These are phyloP conservation scores for Nothocercus nigrocapillus DNA, from an alignment of 2,113 vertebrate genomes.

Conservation along the genomic window DNA sequence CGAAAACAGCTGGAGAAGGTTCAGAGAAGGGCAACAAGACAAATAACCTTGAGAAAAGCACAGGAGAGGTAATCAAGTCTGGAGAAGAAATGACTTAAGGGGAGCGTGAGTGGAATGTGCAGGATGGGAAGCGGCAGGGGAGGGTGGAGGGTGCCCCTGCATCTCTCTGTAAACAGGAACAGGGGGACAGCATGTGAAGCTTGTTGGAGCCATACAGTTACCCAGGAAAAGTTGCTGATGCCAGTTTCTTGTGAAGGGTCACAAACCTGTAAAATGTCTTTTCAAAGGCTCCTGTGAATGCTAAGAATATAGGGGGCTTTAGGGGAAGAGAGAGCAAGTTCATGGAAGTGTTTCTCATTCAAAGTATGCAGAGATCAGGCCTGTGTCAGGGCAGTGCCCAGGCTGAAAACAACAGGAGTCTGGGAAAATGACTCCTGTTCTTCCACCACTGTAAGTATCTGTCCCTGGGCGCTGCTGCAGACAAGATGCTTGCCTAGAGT, in stretches of 20 bases:
- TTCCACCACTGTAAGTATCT: neutral
- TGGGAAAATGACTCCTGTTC: neutral
- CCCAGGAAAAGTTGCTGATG: neutral
- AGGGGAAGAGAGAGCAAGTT: neutral
- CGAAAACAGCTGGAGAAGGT: neutral
- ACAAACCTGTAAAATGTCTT: neutral
- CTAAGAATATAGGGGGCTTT: neutral
- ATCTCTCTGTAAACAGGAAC: neutral
- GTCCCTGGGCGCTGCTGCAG: neutral
- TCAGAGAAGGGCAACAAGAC: neutral
- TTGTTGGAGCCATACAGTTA: neutral
- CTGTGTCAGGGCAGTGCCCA: neutral
- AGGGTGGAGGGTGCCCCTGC: neutral
- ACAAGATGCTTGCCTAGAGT: neutral
- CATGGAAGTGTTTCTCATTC: neutral
- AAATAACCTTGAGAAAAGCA: neutral
- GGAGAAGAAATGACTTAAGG: neutral
- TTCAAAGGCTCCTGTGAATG: neutral
- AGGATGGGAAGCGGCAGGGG: neutral
- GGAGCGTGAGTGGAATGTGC: neutral
- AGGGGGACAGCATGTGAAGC: neutral
- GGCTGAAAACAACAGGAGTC: neutral
- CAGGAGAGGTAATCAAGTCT: neutral
- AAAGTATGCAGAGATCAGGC: neutral
- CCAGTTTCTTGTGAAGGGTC: neutral